Base-by-base conservation (phyloP, 1,140 invertebrate species). In the Chlorops oryzae region DNA sequence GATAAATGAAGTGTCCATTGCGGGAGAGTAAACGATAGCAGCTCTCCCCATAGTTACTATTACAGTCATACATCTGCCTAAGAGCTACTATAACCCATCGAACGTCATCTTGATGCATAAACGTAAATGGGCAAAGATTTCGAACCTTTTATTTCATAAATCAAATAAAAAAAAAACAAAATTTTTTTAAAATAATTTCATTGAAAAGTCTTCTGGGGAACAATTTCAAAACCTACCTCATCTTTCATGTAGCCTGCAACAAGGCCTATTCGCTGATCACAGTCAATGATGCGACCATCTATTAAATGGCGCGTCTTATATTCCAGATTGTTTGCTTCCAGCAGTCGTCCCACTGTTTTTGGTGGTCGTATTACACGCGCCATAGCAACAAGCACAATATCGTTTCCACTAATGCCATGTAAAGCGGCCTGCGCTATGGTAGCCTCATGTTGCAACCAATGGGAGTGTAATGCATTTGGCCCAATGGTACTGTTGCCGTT, bases 31-130 rank as follows among this genome's bases (percentile, higher is more conserved):
- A 72, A 2, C 90, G 78, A 62, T 93, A 92, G 55, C 86, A 90
- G 9, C 88, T 90, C 35, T 81, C 80, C 1, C 88, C 89, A 48
- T 78, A 81, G 13, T 84, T 78, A 52, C 83, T 83, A 23, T 81
- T 80, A 57, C 80, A 78, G 57, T 84, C 83, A 58, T 90, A 90
- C 88, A 92, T 92, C 74, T 90, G 85, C 61, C 85, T 76, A 38
- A 92, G 76, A 0, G 86, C 88, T 34, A 90, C 82, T 64, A 90
- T 82, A 5, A 88, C 84, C 82, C 86, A 92, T 55, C 82, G 78
- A 3, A 88, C 84, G 68, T 92, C 90, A 46, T 92, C 87, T 50
- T 81, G 78, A 63, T 90, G 87, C 82, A 93, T 92, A 59, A 87
- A 93, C 50, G 81, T 81, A 65, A 92, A 92, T 0, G 87, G 89